phyloP scores from a whole-genome alignment of 2,113 vertebrate species.

The Chloebia gouldiae region DNA sequence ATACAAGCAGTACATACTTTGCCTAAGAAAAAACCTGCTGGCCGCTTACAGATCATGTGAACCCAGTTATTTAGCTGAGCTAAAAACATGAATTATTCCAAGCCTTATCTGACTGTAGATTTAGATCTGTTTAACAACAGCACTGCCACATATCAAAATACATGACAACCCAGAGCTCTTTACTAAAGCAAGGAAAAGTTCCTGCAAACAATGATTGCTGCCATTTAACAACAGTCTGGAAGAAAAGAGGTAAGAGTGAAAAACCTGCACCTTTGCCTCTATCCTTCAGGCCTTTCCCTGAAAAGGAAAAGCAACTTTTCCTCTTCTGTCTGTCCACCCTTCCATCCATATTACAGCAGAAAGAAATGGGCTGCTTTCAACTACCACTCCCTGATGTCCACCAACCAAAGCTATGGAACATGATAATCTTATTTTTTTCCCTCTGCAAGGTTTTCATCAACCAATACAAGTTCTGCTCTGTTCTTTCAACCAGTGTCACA shows the following conservation, averaged over 20 bases:
- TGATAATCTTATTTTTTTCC: not conserved
- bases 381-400: not conserved
- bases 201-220: not conserved
- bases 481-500: not conserved
- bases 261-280: not conserved
- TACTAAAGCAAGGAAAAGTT: not conserved
- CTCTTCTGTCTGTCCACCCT: not conserved
- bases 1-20: conserved; percentile 7
- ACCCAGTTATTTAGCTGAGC: not conserved
- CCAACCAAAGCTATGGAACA: not conserved
- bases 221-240: not conserved
- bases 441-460: not conserved
- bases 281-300: not conserved
- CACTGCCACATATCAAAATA: not conserved
- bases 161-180: not conserved
- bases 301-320: not conserved
- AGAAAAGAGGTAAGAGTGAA: not conserved
- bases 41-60: conserved; percentile 34
- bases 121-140: not conserved
- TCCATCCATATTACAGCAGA: not conserved
- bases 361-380: not conserved
- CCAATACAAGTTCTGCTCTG: not conserved
- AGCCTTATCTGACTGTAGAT: conserved; percentile 25
- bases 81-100: not conserved
- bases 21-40: not conserved